phyloP scores from a whole-genome alignment of 2,888 invertebrate genomes.

The Melieria picta region DNA sequence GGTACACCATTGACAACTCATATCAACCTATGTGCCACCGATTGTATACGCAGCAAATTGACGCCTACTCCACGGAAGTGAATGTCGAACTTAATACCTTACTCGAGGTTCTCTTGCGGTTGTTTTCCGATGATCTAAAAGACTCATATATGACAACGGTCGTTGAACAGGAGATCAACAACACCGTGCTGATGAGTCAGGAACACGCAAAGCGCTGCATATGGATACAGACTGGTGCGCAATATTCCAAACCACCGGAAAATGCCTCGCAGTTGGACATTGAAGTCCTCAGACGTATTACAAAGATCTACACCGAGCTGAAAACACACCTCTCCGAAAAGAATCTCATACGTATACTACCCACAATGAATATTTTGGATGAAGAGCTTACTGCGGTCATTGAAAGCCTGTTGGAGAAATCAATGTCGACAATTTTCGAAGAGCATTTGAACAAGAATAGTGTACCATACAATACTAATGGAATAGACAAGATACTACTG shows the following conservation, averaged over 20 bases:
- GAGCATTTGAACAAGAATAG: conserved; percentile 72
- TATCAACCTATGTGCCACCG: conserved; percentile 82
- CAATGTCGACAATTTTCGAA: conserved; percentile 76
- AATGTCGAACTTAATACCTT: conserved; percentile 72
- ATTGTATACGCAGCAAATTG: conserved; percentile 68
- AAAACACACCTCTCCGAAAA: conserved; percentile 80
- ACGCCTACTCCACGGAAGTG: conserved; percentile 52
- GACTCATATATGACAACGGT: conserved; percentile 85
- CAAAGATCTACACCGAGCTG: conserved; percentile 77
- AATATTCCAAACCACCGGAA: conserved; percentile 67
- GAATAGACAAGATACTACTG: conserved; percentile 77
- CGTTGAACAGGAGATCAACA: conserved; percentile 85
- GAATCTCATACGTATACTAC: conserved; percentile 74
- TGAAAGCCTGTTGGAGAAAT: conserved; percentile 74
- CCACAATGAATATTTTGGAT: conserved; percentile 60
- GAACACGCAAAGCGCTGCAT: conserved; percentile 82
- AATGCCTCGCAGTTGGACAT: conserved; percentile 70
- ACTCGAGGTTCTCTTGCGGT: conserved; percentile 75
- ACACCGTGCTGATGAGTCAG: conserved; percentile 82
- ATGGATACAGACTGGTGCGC: conserved; percentile 78
- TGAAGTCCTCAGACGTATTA: conserved; percentile 76
- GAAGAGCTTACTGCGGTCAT: conserved; percentile 70
- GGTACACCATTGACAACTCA: conserved; percentile 75
- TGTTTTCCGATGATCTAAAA: conserved; percentile 79
- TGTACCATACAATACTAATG: conserved; percentile 74